Percentiles rank a stretch among this genome's conserved stretches.
Evolutionary conservation across 2,888 invertebrate species (phyloP).

Genomic region (Epiblema foenella): DNA sequence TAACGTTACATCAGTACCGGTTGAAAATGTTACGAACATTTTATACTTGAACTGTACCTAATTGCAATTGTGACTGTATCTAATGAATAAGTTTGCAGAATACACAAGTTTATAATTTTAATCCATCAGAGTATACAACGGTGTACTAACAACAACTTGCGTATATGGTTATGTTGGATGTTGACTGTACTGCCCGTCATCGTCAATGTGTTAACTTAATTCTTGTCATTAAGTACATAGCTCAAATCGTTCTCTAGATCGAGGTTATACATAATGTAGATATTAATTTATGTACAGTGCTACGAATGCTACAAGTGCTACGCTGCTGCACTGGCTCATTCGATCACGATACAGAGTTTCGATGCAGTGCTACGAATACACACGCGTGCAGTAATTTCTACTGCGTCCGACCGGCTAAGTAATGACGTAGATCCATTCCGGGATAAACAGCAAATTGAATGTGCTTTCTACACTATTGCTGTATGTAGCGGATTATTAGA

Average conservation of each 20-base stretch:
- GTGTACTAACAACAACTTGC: no score
- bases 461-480: conserved; percentile 59
- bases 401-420: conserved; percentile 83
- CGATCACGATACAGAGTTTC: conserved; percentile 29
- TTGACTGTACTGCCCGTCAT: no score
- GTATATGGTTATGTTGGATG: no score
- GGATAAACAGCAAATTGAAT: conserved; percentile 85
- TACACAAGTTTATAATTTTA: no score
- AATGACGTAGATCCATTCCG: conserved; percentile 84
- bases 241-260: neutral
- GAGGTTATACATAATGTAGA: neutral
- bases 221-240: neutral
- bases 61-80: no score
- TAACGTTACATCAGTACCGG: neutral
- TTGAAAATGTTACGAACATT: neutral
- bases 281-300: neutral
- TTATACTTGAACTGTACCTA: no score
- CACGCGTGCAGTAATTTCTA: conserved; percentile 69
- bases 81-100: no score
- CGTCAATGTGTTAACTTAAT: no score
- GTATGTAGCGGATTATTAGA: neutral
- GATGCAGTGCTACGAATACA: conserved; percentile 61
- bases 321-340: conserved; percentile 30
- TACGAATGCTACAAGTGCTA: conserved; percentile 38
- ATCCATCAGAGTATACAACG: no score